Base-by-base conservation (phyloP, 2,797 vertebrate genomes). In the Poeciliopsis infans region DNA sequence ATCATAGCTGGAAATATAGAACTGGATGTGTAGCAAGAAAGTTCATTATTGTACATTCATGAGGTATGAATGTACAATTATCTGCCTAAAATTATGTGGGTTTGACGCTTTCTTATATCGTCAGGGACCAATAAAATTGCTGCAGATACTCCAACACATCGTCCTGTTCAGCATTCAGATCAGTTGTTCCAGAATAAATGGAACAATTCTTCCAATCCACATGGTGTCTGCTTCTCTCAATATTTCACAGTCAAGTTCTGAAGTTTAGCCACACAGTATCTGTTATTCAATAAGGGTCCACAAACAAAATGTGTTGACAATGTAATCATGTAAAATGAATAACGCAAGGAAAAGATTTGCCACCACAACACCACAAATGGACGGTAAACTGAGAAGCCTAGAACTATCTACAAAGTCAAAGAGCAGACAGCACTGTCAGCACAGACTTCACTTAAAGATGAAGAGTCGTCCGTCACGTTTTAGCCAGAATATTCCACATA, bases 1-100 rank as follows among this genome's bases (percentile, higher is more conserved):
- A 81, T 64, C 47, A 78, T 47, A 31, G 5, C 64, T n/a, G 77
- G 71, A 68, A 76, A 78, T 41, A 70, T 61, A 83, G 36, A 57
- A 43, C 13, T 16, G 36, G 77, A 79, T 51, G 47, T 41, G 28
- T 8, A 71, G 51, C 10, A 51, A 71, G 53, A 66, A 85, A 53
- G 78, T 23, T 55, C n/a, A 31, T 31, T 31, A 31, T 31, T 31
- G 31, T 31, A 31, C 31, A 31, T 31, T 31, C 31, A 68, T 45
- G 66, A 36, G 39, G 13, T 46, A 33, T 4, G 12, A 61, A 73
- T 31, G 10, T 28, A 36, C 10, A 66, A 36, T 31, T 20, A 45
- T 5, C n/a, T 55, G 72, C 7, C 28, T 15, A 75, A 53, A 28
- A 25, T 49, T 25, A 53, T 36, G 18, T 36, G 33, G 18, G 31